phyloP scores from a whole-genome alignment of 1,140 invertebrate genomes.

The Hormaphis cornu region DNA sequence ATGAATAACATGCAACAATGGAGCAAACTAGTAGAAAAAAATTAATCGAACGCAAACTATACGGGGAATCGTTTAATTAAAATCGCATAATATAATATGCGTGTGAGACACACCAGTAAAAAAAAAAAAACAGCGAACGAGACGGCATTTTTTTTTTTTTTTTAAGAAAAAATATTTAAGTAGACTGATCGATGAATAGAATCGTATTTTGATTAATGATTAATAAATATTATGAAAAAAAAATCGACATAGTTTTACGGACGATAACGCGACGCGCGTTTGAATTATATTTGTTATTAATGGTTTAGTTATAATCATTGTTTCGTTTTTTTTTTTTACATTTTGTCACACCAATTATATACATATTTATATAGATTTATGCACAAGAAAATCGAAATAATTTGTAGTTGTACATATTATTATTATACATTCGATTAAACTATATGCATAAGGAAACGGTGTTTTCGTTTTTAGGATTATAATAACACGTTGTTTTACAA shows the following conservation, averaged over 20 bases:
- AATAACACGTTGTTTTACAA: too few relatives aligned
- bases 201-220: too few relatives aligned
- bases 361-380: not conserved
- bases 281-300: not conserved
- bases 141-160: not conserved
- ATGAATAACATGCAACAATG: constrained; percentile 43
- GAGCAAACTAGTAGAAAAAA: constrained; percentile 37
- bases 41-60: not conserved
- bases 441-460: not conserved
- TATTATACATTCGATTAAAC: too few relatives aligned
- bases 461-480: not conserved
- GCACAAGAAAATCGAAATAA: not conserved
- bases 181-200: constrained; percentile 2
- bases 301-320: not conserved
- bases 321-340: not conserved
- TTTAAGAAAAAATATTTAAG: not conserved
- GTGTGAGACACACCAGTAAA: too few relatives aligned
- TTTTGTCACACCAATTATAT: not conserved
- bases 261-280: too few relatives aligned
- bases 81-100: not conserved
- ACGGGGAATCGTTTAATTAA: not conserved
- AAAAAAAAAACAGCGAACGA: not conserved
- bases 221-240: too few relatives aligned
- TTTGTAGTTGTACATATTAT: not conserved
- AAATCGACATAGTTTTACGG: too few relatives aligned